Base-by-base conservation (phyloP, 2,797 vertebrate genomes). In the Gallinago solitaria region DNA sequence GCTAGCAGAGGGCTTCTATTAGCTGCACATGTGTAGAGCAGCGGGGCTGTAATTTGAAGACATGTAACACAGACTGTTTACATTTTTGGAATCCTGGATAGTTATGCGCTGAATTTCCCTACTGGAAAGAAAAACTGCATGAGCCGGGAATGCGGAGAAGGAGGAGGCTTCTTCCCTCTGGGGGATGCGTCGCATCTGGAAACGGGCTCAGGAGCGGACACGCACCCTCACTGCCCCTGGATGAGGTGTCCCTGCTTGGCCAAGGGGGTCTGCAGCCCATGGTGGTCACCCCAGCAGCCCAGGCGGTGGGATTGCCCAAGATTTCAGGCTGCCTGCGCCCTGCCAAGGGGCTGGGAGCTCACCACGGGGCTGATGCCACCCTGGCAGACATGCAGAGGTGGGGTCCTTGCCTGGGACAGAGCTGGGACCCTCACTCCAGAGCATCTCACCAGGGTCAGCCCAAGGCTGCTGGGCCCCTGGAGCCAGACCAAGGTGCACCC, bases 41-140 rank as follows among this genome's bases (percentile, higher is more conserved):
- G 93, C 59, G 5, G 93, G 93, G 86, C 94, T 96, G 96, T 92
- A 93, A 96, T 89, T 60, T 83, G 94, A 92, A 94, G 94, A 94
- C 94, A 89, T 81, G 95, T 91, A 92, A 83, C 74, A 80, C 93
- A 90, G 93, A 85, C 92, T 96, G 91, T 94, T 96, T 93, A 97
- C 95, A 95, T 94, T 96, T 93, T 74, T 96, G 89, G 90, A 95
- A 25, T 59, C 95, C 92, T 79, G 87, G 87, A 73, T 77, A 70
- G 96, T 63, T 88, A 65, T 71, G 94, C 5, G 85, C 92, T 89
- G 92, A 85, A 81, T 94, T 90, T 92, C 93, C 80, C 94, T 80
- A 68, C 89, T 96, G 95, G 96, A 96, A 95, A 93, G 90, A 91
- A 92, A 94, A 94, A 91, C 91, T 92, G 95, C 90, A 87, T 53